These are phyloP conservation scores for Artemia sinica DNA, from an alignment of 2,888 invertebrate genomes.

Conservation along the genomic window DNA sequence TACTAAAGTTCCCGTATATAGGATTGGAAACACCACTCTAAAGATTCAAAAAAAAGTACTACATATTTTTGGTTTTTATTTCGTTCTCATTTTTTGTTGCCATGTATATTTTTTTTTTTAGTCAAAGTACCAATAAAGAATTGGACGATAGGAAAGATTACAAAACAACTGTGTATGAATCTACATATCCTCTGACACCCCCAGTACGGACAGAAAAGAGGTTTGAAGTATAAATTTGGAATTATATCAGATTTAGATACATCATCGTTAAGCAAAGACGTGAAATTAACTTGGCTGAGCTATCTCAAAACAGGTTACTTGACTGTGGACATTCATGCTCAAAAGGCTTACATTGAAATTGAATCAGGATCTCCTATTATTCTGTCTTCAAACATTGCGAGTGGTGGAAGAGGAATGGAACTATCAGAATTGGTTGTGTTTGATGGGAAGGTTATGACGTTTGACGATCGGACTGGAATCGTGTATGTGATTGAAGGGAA, in stretches of 20 bases:
- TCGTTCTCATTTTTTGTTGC: not conserved
- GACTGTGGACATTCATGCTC: slow-evolving; percentile 44
- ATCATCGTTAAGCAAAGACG: slow-evolving; percentile 51
- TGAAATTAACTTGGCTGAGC: slow-evolving; percentile 54
- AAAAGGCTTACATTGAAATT: slow-evolving; percentile 50
- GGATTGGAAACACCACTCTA: not conserved
- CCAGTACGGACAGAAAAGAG: slow-evolving; percentile 45
- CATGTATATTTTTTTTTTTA: not conserved
- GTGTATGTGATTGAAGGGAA: slow-evolving; percentile 55
- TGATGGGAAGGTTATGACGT: slow-evolving; percentile 69
- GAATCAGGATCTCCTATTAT: slow-evolving; percentile 43
- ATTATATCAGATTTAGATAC: slow-evolving; percentile 87
- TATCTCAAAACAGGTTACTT: slow-evolving; percentile 63
- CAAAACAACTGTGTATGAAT: slow-evolving; percentile 41
- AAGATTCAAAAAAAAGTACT: not conserved
- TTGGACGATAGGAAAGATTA: not conserved
- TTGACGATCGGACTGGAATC: slow-evolving; percentile 78
- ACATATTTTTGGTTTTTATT: too few relatives aligned
- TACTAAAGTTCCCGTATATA: not conserved
- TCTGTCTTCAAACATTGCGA: slow-evolving; percentile 52
- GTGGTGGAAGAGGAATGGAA: slow-evolving; percentile 88
- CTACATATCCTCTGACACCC: slow-evolving; percentile 59
- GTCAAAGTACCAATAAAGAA: not conserved
- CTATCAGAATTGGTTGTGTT: slow-evolving; percentile 83
- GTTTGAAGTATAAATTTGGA: slow-evolving; percentile 59